These are phyloP conservation scores for Aphyosemion australe DNA, from an alignment of 2,113 vertebrate genomes.

Conservation along the genomic window DNA sequence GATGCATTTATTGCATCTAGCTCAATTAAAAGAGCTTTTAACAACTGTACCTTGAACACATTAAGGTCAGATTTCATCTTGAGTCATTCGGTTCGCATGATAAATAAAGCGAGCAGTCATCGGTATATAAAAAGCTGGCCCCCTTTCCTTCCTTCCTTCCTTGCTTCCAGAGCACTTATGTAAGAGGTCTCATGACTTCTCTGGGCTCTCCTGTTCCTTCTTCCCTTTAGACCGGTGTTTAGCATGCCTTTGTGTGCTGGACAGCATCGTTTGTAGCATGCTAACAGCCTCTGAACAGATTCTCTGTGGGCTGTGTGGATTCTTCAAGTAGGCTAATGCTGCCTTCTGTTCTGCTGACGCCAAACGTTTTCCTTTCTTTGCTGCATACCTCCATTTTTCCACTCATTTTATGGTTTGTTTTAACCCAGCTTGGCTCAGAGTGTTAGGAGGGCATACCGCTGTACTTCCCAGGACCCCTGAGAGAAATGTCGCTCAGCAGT, in stretches of 20 bases:
- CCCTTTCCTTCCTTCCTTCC: constrained; percentile 49
- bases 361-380: constrained; percentile 48
- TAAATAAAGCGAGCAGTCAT: constrained; percentile 42
- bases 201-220: constrained; percentile 19
- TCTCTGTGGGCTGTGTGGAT: constrained; percentile 50
- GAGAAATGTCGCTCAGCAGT: constrained; percentile 54
- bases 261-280: constrained; percentile 54
- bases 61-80: constrained; percentile 33
- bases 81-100: constrained; percentile 13
- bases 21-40: constrained; percentile 57
- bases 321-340: constrained; percentile 51
- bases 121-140: constrained; percentile 52
- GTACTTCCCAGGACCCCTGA: constrained; percentile 37
- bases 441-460: constrained; percentile 56
- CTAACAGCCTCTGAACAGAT: constrained; percentile 37
- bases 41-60: constrained; percentile 40
- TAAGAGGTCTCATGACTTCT: constrained; percentile 68
- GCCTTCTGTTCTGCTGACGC: constrained; percentile 58
- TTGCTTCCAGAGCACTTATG: constrained; percentile 53
- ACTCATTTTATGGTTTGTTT: constrained; percentile 39
- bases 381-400: constrained; percentile 49
- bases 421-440: constrained; percentile 42
- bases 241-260: constrained; percentile 47
- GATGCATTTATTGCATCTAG: constrained; percentile 34
- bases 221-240: constrained; percentile 31